Evolutionary conservation across 2,797 vertebrate genomes (phyloP).

Genomic region (Sphenopsis melanotis): DNA sequence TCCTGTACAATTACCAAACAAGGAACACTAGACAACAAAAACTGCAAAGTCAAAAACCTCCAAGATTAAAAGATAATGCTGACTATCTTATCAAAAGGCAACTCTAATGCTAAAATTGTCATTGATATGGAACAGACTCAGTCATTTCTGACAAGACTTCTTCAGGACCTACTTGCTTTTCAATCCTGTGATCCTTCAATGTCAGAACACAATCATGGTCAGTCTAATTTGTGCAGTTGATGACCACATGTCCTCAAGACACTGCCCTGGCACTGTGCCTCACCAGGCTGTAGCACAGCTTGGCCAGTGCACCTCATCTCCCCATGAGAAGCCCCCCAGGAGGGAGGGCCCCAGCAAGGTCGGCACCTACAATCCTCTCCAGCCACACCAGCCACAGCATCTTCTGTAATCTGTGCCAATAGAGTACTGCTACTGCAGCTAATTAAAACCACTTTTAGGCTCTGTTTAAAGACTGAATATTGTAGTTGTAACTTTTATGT

Average conservation of each 20-base stretch:
- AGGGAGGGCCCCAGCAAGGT: background rate
- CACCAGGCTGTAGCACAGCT: background rate
- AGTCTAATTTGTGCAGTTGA: background rate
- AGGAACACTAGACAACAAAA: background rate
- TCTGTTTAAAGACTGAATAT: background rate
- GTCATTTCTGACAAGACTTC: background rate
- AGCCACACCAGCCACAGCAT: background rate
- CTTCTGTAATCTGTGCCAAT: background rate
- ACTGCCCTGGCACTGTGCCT: background rate
- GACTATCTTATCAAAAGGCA: background rate
- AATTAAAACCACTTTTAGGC: background rate
- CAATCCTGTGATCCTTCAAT: background rate
- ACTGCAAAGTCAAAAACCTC: background rate
- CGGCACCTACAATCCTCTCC: background rate
- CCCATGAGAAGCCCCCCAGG: rapidly evolving
- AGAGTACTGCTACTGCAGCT: background rate
- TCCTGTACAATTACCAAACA: background rate
- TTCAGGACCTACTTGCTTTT: background rate
- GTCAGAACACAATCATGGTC: background rate
- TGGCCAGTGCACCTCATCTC: background rate
- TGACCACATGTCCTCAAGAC: background rate
- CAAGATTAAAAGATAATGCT: background rate
- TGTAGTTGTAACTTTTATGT: background rate
- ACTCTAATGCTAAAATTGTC: background rate
- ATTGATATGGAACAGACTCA: background rate